Evolutionary conservation across 1,140 invertebrate genomes (phyloP), one percentile per base, ranked within the genome.

Genomic region (Brachionus manjavacas): DNA sequence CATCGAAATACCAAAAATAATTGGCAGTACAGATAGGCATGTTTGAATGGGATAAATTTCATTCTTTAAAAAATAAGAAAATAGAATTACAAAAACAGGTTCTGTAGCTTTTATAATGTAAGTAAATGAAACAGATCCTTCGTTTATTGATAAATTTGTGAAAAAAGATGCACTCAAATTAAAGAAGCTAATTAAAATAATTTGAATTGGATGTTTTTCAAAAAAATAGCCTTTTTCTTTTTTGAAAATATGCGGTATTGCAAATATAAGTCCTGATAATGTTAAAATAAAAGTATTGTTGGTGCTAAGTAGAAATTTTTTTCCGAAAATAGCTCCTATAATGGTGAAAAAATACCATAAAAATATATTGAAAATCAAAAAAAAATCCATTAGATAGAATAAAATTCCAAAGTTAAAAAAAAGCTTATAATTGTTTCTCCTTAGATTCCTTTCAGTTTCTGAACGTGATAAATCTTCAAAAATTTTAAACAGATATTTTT

Each of bases 101-200:
- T 74, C 70, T n/a, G 20, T 74, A n/a, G 16, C 70, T 46, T 74
- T 74, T 12, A 74, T 11, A 3, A 74, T 74, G 16, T 74, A 74
- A 12, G 70, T 31, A 46, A 74, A 46, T 12, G 70, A 11, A 14
- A 74, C 16, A 11, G 70, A 74, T 14, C 16, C 11, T 46, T 31
- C 16, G 2, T 25, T 11, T 12, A 74, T 74, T 39, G 31, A 74
- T 14, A 28, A 2, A 46, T 28, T 25, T 16, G 70, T 25, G 9
- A 74, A 46, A 39, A 74, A 46, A 39, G 11, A 25, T 20, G 16
- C 16, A 16, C 9, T 4, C 4, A 74, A 11, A 25, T 74, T 74
- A n/a, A 74, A 74, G 14, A 46, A 14, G 2, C 11, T n/a, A 74
- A 23, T 64, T 9, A 64, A n/a, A 64, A 64, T 11, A 11, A 64